Evolutionary conservation across 2,888 invertebrate species (phyloP).

Genomic region (Drosophila monieri): DNA sequence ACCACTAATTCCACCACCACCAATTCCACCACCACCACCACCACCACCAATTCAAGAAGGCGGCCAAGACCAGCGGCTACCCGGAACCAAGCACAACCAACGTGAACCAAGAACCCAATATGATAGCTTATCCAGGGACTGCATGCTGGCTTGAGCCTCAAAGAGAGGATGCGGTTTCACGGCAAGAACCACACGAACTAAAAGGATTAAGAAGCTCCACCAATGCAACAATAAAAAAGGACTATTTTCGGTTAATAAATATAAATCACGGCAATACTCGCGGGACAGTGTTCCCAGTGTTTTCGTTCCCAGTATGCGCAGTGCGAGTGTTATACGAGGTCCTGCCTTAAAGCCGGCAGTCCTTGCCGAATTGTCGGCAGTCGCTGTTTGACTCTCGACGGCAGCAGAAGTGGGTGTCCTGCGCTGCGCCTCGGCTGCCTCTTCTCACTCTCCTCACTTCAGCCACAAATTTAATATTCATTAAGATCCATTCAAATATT

Average conservation of each 20-base stretch:
- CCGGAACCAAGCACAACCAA: too few relatives aligned
- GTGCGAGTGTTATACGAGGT: slow-evolving; percentile 14
- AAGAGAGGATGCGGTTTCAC: too few relatives aligned
- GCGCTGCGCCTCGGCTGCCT: background rate
- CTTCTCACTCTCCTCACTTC: too few relatives aligned
- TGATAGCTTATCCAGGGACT: too few relatives aligned
- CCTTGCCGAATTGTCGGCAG: slow-evolving; percentile 32
- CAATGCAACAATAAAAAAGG: too few relatives aligned
- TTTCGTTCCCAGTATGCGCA: slow-evolving; percentile 55
- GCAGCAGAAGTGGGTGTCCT: slow-evolving; percentile 20
- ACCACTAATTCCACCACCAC: too few relatives aligned
- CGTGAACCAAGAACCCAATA: too few relatives aligned
- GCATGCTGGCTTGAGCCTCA: too few relatives aligned
- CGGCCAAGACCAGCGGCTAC: too few relatives aligned
- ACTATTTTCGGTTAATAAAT: background rate
- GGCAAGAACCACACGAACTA: background rate
- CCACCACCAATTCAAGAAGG: too few relatives aligned
- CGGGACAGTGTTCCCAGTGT: background rate
- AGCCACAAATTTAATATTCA: slow-evolving; percentile 1
- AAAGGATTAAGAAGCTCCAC: too few relatives aligned
- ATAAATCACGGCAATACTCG: background rate
- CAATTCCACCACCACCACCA: too few relatives aligned
- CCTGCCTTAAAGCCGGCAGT: slow-evolving; percentile 49
- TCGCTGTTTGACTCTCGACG: slow-evolving; percentile 44
- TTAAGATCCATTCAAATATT: background rate